Evolutionary conservation across 2,888 invertebrate genomes (phyloP).

Genomic region (Epirrhoe alternata): DNA sequence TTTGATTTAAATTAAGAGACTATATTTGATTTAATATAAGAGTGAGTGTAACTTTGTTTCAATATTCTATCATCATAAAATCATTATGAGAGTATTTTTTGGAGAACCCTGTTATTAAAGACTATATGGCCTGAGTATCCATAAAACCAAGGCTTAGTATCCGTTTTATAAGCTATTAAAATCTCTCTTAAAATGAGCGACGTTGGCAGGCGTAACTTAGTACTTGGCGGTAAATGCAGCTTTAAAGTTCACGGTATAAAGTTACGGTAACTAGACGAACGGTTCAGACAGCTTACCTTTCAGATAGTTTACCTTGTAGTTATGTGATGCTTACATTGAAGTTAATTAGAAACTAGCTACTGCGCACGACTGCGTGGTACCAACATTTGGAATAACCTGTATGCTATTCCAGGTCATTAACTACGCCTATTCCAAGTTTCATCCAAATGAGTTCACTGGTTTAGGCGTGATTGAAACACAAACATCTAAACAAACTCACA

Average conservation of each 20-base stretch:
- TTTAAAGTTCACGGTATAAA: slow-evolving; percentile 5
- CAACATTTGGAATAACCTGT: no score
- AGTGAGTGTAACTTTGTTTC: no score
- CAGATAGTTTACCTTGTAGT: background rate
- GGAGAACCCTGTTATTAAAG: background rate
- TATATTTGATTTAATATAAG: no score
- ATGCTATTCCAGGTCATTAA: no score
- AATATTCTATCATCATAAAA: no score
- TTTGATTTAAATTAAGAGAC: no score
- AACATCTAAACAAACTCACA: no score
- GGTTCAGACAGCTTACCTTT: background rate
- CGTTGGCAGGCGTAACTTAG: slow-evolving; percentile 19
- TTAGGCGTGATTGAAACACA: no score
- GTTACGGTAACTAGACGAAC: background rate
- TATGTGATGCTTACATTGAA: background rate
- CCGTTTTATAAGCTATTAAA: slow-evolving; percentile 37
- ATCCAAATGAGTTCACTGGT: no score
- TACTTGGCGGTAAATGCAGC: slow-evolving; percentile 15
- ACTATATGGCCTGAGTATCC: background rate
- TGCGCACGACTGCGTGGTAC: no score
- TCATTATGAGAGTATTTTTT: background rate
- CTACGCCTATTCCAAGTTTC: no score
- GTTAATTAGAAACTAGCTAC: no score
- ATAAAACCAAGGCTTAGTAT: slow-evolving; percentile 6
- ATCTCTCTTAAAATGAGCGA: slow-evolving; percentile 36